Evolutionary conservation across 2,113 vertebrate species (phyloP), one percentile per base, ranked within the genome.

Genomic region (Platichthys stellatus): DNA sequence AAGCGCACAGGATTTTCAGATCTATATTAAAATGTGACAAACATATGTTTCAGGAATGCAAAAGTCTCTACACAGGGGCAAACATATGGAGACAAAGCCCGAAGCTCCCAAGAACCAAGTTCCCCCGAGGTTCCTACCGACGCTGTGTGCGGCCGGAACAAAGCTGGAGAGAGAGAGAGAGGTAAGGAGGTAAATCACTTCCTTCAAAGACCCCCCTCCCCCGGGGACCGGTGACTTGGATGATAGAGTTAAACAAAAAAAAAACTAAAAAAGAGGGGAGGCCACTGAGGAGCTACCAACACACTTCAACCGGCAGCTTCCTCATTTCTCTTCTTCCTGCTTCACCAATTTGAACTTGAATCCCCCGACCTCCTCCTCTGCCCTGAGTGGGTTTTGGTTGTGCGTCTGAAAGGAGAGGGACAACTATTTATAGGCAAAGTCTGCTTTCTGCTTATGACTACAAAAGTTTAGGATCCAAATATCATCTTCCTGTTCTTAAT

Each of bases 141-240:
- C 69, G 45, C 72, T 24, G 18, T 73, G 58, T 28, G 47, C 9
- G 21, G 38, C 56, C 66, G 67, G 9, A 84, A 84, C 75, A 86
- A 81, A 84, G 74, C 47, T 14, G 20, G 43, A 62, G 58, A n/a
- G 43, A 62, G 58, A 77, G 69, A 24, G 77, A 63, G 65, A 84
- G 67, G 80, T 45, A 74, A 69, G 87, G 69, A 84, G 67, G 80
- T 45, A 74, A 69, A 88, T 86, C 68, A 51, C 67, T 84, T 71
- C 81, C 40, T 31, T 31, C 31, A 31, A 31, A 31, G 31, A 31
- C 35, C 35, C 35, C 35, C 31, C 81, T 31, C 74, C 89, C 85
- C 62, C 4, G 63, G 80, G 83, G 81, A 79, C 49, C 17, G 53
- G 26, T 62, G 63, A 53, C 83, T 78, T 73, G 73, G 69, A 75